phyloP scores from a whole-genome alignment of 2,888 invertebrate species.

The Scaeva pyrastri region DNA sequence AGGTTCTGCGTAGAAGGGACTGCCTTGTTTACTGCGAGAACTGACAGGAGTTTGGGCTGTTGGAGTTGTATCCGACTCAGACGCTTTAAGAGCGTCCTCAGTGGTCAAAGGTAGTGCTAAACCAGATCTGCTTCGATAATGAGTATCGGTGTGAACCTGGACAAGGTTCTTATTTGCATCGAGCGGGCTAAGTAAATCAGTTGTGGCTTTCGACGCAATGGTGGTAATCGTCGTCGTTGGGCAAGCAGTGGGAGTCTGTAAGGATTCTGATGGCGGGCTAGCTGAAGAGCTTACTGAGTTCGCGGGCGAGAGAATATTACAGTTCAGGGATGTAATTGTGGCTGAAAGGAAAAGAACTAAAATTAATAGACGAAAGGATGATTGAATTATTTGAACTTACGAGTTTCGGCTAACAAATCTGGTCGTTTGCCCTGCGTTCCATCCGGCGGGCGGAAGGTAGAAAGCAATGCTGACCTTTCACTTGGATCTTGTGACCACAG shows the following conservation, averaged over 20 bases:
- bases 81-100: slow-evolving; percentile 78
- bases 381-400: slow-evolving; percentile 78
- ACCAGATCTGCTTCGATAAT: slow-evolving; percentile 81
- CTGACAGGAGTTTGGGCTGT: slow-evolving; percentile 81
- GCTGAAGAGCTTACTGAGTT: slow-evolving; percentile 80
- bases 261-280: slow-evolving; percentile 76
- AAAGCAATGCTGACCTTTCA: slow-evolving; percentile 85
- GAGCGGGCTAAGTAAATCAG: slow-evolving; percentile 66
- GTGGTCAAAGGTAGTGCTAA: slow-evolving; percentile 80
- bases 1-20: slow-evolving; percentile 95
- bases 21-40: slow-evolving; percentile 87
- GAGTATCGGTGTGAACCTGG: slow-evolving; percentile 81
- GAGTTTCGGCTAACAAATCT: slow-evolving; percentile 87
- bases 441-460: slow-evolving; percentile 82
- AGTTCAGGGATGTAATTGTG: slow-evolving; percentile 86
- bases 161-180: slow-evolving; percentile 79
- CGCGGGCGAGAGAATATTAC: slow-evolving; percentile 84
- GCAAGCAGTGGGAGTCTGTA: slow-evolving; percentile 64
- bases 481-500: slow-evolving; percentile 91
- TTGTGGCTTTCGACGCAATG: slow-evolving; percentile 44
- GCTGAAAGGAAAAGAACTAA: slow-evolving; percentile 80
- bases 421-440: slow-evolving; percentile 84
- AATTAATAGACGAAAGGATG: neutral
- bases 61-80: slow-evolving; percentile 81
- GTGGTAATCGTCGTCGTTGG: slow-evolving; percentile 58